Conservation (phyloP, 1,140 invertebrate species). For the Scaptomyza hsui region DNA sequence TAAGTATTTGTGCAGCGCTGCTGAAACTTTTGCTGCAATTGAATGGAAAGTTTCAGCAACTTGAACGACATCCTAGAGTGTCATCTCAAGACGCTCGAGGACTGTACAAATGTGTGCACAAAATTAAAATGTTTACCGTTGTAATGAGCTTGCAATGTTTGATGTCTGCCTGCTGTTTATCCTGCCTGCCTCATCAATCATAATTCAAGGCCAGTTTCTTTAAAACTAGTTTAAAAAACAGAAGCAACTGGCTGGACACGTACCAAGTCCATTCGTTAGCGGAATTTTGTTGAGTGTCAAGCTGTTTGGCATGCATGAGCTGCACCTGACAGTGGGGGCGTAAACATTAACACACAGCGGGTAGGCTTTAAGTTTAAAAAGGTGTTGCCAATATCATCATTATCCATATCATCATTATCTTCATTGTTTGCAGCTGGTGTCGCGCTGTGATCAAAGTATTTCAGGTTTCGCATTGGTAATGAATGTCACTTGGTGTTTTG, state of each 20-base stretch:
- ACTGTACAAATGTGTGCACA: slow-evolving; percentile 45
- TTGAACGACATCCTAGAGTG: slow-evolving; percentile 1
- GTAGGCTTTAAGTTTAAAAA: not conserved
- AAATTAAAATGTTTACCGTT: slow-evolving; percentile 49
- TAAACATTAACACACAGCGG: not conserved
- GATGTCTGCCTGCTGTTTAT: slow-evolving; percentile 3
- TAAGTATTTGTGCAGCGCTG: slow-evolving; percentile 8
- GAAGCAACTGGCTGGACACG: slow-evolving; percentile 38
- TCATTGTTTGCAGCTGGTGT: not conserved
- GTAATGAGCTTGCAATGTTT: slow-evolving; percentile 44
- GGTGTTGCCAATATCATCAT: slow-evolving; percentile 1
- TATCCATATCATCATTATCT: not conserved
- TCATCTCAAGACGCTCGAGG: not conserved
- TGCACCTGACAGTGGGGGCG: slow-evolving; percentile 41
- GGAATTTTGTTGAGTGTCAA: slow-evolving; percentile 9
- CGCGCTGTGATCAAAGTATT: slow-evolving; percentile 66
- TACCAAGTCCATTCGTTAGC: slow-evolving; percentile 14
- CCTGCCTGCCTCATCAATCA: slow-evolving; percentile 16
- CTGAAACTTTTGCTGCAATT: slow-evolving; percentile 13
- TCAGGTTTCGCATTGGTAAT: slow-evolving; percentile 49
- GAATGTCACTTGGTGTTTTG: slow-evolving; percentile 60
- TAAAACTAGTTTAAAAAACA: slow-evolving; percentile 29
- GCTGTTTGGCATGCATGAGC: slow-evolving; percentile 55
- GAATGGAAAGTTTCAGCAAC: slow-evolving; percentile 20
- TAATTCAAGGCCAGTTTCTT: slow-evolving; percentile 16